Evolutionary conservation across 1,140 invertebrate species (phyloP), one percentile per base, ranked within the genome.

Genomic region (Tetragonula clypearis): DNA sequence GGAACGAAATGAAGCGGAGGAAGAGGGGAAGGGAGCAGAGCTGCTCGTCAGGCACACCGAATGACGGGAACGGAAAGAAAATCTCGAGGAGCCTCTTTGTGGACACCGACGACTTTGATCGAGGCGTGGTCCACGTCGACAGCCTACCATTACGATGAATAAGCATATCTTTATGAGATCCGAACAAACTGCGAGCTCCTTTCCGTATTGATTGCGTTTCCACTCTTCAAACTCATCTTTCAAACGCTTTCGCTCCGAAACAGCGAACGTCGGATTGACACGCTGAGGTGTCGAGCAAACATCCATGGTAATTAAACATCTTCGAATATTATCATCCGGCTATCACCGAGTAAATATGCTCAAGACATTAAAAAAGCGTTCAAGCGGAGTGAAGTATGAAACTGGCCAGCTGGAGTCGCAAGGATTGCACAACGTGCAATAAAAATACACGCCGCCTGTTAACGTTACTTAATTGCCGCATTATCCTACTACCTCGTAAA

Each of bases 151-250:
- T 88, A 90, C 68, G 78, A 79, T 85, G 86, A 90, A 88, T 86
- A 88, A 90, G 85, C 87, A 87, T 89, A 89, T 88, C 87, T 90
- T 90, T 85, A 80, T 82, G 87, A 76, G 84, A 88, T 85, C 73
- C 77, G 76, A 68, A 88, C 84, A 87, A 84, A 88, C 79, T 55
- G 73, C 84, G 71, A 85, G 76, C 35, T 78, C 35, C 78, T 82
- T 41, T n/a, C 19, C 23, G 74, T 60, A 85, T 85, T 75, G 30
- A 62, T 68, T 76, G 58, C 26, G 53, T 82, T 84, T 79, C 85
- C 79, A 55, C 58, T 41, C 68, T 12, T 66, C n/a, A 14, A 62
- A 84, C n/a, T 30, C 30, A 30, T 30, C 30, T 30, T 30, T 30
- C 30, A 30, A 30, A 21, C 11, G 17, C 0, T 55, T 49, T n/a